Evolutionary conservation across 2,797 vertebrate genomes (phyloP), one percentile per base, ranked within the genome.

Genomic region (Eremophila alpestris): DNA sequence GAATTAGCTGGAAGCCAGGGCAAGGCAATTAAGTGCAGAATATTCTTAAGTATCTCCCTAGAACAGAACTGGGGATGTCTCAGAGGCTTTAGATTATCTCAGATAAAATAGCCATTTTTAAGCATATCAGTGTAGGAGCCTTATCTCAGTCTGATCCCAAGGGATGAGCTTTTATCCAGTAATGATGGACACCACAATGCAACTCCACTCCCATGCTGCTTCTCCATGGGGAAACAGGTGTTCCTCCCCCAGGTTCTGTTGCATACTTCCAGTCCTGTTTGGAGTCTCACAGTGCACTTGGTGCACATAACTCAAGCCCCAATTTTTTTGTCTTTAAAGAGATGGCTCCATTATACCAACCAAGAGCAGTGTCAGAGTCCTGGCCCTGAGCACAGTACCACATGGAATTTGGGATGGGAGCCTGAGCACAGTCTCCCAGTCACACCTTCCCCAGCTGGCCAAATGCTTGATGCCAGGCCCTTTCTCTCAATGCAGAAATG

Each of bases 221-320:
- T 20, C 54, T 87, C 49, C 30, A 26, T 0, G 36, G 29, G 1
- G 11, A 12, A 1, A 2, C 10, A 56, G 19, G 56, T 23, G 10
- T 18, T 51, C 51, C 11, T 51, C 36, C 9, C 30, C 27, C 17
- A 41, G 34, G 11, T 62, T 65, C 54, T 71, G 26, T 23, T 49
- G 8, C 29, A 9, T 27, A n/a, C 17, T 58, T 81, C 69, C 16
- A 77, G 34, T 9, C 16, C 23, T 54, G 8, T 13, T 21, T 5
- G 34, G 16, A 27, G 5, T 43, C 62, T 59, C 67, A 75, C 7
- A 54, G 26, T 11, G 4, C 20, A 29, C 12, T 13, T 34, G 12
- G 4, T 41, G 10, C 10, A 43, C 1, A 0, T 6, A 21, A 40
- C 6, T 41, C n/a, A 77, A 73, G 8, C 1, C 18, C 13, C 29